Evolutionary conservation across 2,888 invertebrate species (phyloP).

Genomic region (Athalia circularis): DNA sequence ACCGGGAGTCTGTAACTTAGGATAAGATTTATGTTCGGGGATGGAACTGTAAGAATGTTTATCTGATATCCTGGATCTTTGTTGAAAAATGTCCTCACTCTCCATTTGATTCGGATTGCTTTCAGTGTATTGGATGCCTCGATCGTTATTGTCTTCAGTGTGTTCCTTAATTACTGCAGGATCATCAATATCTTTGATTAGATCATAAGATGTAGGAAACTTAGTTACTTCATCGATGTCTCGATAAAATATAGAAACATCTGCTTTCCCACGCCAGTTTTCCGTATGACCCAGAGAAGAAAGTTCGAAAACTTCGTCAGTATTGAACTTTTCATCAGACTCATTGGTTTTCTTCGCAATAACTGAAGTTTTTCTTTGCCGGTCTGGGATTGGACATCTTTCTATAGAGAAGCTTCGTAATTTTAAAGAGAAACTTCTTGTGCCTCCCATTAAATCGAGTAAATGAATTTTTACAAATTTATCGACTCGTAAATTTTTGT

Average conservation of each 20-base stretch:
- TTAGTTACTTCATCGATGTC: neutral
- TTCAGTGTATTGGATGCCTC: neutral
- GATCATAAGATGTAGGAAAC: conserved; percentile 2
- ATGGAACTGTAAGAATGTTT: conserved; percentile 1
- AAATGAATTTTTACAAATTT: conserved; percentile 9
- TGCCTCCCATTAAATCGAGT: neutral
- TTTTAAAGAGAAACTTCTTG: neutral
- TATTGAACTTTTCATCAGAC: neutral
- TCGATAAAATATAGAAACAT: neutral
- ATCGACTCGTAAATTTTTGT: conserved; percentile 9
- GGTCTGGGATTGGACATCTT: neutral
- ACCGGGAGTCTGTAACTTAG: neutral
- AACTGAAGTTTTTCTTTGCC: neutral
- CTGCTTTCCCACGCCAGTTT: conserved; percentile 5
- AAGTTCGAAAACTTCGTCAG: neutral
- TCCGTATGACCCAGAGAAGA: neutral
- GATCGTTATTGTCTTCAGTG: neutral
- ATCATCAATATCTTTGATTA: neutral
- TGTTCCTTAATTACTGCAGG: neutral
- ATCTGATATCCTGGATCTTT: neutral
- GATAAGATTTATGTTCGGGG: neutral
- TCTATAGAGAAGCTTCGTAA: neutral
- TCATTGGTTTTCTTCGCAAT: neutral
- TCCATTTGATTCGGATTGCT: neutral
- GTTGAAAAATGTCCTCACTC: neutral